Base-by-base conservation (phyloP, 2,888 invertebrate genomes). In the Lycia hirtaria region DNA sequence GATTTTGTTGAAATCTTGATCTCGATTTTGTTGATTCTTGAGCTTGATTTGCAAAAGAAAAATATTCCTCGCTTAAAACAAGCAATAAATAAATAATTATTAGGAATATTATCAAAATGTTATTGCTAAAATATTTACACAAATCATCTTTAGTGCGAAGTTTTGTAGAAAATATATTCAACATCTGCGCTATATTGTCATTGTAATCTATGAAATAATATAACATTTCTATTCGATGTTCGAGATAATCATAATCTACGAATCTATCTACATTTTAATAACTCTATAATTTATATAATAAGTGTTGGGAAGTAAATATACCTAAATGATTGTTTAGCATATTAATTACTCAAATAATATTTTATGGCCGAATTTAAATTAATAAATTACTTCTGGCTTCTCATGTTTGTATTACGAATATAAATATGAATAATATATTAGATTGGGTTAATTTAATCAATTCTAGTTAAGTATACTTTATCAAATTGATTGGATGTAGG, bases 281-380 rank as follows among this genome's bases (percentile, higher is more conserved):
- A 50, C 50, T 62, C 54, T 50, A 64, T 68, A 56, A 71, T 51
- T 64, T 63, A 65, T 60, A 44, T 70, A 40, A 35, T 35, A n/a
- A 62, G 68, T 60, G 57, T 56, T 64, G 19, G 22, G 15, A 26
- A 48, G 22, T 68, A 61, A 60, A 72, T 69, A 62, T 66, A 62
- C 51, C 44, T 59, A 57, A 60, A 64, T 50, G 56, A 51, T 53
- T 60, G 44, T 49, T 62, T 54, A 56, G 48, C 47, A 43, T 64
- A 65, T 58, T 35, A 58, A 62, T 64, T 60, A 44, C 12, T 24
- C 12, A 20, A 56, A 51, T 55, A 57, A 62, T 54, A 59, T 48
- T 56, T 50, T 50, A 65, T n/a, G 56, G 19, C 32, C 51, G 41
- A 59, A 44, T 30, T 62, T 55, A 60, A 56, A 63, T 52, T 60